Evolutionary conservation across 2,888 invertebrate species (phyloP), one percentile per base, ranked within the genome.

Genomic region (Meiosimyza platycephala): DNA sequence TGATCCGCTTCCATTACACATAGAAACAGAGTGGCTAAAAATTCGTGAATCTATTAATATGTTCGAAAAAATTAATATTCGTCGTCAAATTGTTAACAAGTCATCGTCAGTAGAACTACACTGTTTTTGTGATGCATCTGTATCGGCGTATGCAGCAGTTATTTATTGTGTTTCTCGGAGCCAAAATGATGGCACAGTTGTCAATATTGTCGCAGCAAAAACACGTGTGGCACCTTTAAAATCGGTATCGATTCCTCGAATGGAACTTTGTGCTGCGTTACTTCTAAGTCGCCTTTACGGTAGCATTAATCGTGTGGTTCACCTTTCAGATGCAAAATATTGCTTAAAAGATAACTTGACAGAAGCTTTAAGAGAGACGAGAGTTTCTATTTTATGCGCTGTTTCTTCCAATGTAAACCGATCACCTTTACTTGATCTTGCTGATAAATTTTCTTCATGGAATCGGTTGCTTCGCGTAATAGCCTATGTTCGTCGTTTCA

Each of bases 401-500:
- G 15, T 33, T n/a, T 48, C 48, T 16, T 11, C 40, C 6, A 16
- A 47, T 47, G 7, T 47, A 16, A 48, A 22, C 7, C 57, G 67
- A 9, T 57, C 55, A 48, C 16, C 15, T 18, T 28, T 68, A 28
- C 40, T 68, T 47, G 22, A n/a, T 12, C 54, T 51, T 7, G 57
- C 70, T 13, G 55, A 72, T 40, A 54, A 54, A 28, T 47, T n/a
- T 5, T 72, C 73, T 4, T 55, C 28, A 0, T 76, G 74, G 74
- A 70, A 18, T 15, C 65, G 59, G 22, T 7, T 75, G 4, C 11
- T 73, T 59, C 73, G 74, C 2, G 62, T 71, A 5, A 48, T 70
- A 7, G 73, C 72, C 7, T 72, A 73, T 33, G 60, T 72, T 16
- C 47, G 16, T 18, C 74, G 75, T 7, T 75, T 75, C 54, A 71